Base-by-base conservation (phyloP, 1,140 invertebrate genomes). In the Spodoptera litura region DNA sequence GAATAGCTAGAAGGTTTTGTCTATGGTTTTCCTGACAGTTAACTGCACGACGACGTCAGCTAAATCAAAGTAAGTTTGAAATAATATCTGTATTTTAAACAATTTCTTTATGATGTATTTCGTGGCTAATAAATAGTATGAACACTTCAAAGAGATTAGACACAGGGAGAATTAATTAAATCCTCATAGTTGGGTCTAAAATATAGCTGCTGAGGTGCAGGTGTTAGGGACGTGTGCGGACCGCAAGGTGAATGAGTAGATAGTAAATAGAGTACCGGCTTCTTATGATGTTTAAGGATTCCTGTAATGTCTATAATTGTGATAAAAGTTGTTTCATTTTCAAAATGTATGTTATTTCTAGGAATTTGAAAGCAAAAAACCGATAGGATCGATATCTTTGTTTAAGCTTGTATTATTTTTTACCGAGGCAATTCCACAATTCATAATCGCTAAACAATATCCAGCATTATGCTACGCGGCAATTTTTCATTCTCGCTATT, bases 91-190 rank as follows among this genome's bases (percentile, higher is more conserved):
- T 10, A 4, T 44, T 44, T 44, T 6, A 44, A 44, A 44, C 31
- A 0, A 44, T 44, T 9, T 9, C 38, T 44, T 70, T 27, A 70
- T 0, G 1, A 20, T 20, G 1, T 20, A 20, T 20, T 20, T 52
- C 49, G 25, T 6, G 64, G 49, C 25, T n/a, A 70, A 70, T 52
- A 49, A 49, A 70, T 52, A 70, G 20, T 15, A 9, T n/a, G 62
- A 38, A 70, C 44, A 52, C 12, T 70, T 52, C 52, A 70, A 53
- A 31, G 25, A 52, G 49, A 68, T 52, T 52, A 70, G 49, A 52
- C 20, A 70, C 9, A 66, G 20, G 49, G 49, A 12, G 31, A 53
- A 70, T 53, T 70, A 70, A 53, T 70, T 70, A 70, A 52, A 51
- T 51, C 27, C 44, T 13, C 66, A 70, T 52, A 70, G 49, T 51